These are phyloP conservation scores for Rhogogaster chlorosoma DNA, from an alignment of 2,888 invertebrate species.

Conservation along the genomic window DNA sequence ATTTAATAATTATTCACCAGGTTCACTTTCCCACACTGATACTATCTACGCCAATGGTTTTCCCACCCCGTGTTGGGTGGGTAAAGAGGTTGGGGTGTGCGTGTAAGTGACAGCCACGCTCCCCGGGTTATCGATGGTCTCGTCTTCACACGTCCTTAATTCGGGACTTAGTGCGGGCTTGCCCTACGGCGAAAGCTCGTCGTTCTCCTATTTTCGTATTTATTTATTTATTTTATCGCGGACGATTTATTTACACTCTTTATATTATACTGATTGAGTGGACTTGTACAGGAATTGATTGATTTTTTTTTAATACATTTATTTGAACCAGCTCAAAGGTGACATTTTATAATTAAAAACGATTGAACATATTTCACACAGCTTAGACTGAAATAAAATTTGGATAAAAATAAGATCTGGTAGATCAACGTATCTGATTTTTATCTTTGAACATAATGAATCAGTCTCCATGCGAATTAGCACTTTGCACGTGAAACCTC, in stretches of 20 bases:
- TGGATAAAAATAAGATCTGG: neutral
- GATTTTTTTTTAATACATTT: neutral
- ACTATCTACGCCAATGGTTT: constrained; percentile 42
- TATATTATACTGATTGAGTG: neutral
- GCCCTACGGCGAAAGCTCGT: constrained; percentile 22
- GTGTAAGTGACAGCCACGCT: constrained; percentile 47
- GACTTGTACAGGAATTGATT: neutral
- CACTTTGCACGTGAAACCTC: neutral
- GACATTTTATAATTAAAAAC: neutral
- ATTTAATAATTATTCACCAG: constrained; percentile 16
- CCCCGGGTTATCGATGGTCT: constrained; percentile 51
- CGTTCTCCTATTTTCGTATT: neutral
- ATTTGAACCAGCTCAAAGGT: neutral
- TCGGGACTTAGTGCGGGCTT: constrained; percentile 43
- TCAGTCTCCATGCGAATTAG: neutral
- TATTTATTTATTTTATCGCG: neutral
- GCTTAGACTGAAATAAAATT: neutral
- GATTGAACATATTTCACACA: neutral
- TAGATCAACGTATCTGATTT: neutral
- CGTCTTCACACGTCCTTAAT: constrained; percentile 53
- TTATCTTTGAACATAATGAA: neutral
- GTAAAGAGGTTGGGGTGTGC: constrained; percentile 34
- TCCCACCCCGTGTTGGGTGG: constrained; percentile 6
- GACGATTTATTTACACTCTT: constrained; percentile 4
- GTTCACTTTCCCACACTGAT: neutral